Percentiles rank a stretch among this genome's conserved stretches.
Conservation (phyloP, 2,113 vertebrate species). For the Budorcas taxicolor region DNA sequence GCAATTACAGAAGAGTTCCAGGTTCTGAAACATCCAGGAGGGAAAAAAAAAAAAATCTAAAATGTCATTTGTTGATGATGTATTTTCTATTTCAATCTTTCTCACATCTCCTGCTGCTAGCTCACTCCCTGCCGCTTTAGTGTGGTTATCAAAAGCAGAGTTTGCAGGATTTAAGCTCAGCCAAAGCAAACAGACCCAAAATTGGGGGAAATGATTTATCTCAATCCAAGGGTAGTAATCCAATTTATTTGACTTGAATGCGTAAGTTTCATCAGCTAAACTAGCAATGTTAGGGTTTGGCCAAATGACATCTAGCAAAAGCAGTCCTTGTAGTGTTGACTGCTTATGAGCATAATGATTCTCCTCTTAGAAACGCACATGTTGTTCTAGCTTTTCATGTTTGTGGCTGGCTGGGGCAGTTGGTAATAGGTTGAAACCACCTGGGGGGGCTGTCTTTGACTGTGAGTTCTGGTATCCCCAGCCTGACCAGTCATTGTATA, state of each 20-base stretch:
- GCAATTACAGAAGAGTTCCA: slow-evolving; percentile 49
- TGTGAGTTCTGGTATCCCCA: background rate
- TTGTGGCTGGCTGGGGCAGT: background rate
- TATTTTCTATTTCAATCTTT: slow-evolving; percentile 64
- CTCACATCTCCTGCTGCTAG: slow-evolving; percentile 27
- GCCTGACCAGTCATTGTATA: background rate
- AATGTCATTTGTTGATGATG: slow-evolving; percentile 55
- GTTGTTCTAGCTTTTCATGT: slow-evolving; percentile 18
- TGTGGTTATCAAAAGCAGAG: slow-evolving; percentile 62
- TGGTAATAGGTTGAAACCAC: background rate
- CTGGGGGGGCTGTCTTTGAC: background rate
- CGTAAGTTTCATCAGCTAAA: slow-evolving; percentile 65
- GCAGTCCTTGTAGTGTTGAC: slow-evolving; percentile 15
- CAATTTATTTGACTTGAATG: slow-evolving; percentile 68
- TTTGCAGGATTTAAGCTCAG: slow-evolving; percentile 61
- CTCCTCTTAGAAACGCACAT: slow-evolving; percentile 38
- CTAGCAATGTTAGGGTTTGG: slow-evolving; percentile 46
- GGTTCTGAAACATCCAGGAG: slow-evolving; percentile 26
- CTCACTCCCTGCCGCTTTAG: slow-evolving; percentile 7
- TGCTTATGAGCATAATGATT: slow-evolving; percentile 41
- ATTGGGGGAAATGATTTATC: slow-evolving; percentile 74
- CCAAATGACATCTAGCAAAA: slow-evolving; percentile 12
- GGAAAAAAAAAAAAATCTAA: background rate
- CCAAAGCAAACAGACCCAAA: slow-evolving; percentile 74
- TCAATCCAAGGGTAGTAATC: slow-evolving; percentile 77